phyloP scores from a whole-genome alignment of 1,140 invertebrate genomes.

The Drosophila bipectinata region DNA sequence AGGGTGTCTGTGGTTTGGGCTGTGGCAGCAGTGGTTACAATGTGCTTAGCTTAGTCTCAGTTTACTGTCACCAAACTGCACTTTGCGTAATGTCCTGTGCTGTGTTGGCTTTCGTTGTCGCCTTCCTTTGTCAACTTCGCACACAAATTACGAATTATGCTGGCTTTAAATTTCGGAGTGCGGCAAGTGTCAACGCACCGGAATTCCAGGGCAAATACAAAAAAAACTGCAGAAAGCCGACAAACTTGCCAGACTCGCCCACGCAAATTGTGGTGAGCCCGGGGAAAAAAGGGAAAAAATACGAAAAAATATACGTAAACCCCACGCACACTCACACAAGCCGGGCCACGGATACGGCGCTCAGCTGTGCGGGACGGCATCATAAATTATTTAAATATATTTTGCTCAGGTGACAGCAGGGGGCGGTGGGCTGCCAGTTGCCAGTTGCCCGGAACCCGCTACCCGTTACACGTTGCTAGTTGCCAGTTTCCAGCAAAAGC shows the following conservation, averaged over 20 bases:
- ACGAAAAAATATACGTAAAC: conserved; percentile 18
- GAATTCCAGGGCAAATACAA: conserved; percentile 10
- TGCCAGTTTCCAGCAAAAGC: conserved; percentile 23
- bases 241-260: conserved; percentile 63
- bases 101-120: conserved; percentile 16
- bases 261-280: conserved; percentile 54
- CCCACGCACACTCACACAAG: conserved; percentile 7
- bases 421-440: conserved; percentile 4
- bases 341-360: conserved; percentile 11
- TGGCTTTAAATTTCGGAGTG: conserved; percentile 35
- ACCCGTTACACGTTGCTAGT: not conserved
- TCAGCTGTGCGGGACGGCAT: conserved; percentile 67
- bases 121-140: not conserved
- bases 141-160: conserved; percentile 50
- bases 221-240: conserved; percentile 19
- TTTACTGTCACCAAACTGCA: conserved; percentile 54
- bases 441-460: conserved; percentile 1
- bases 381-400: conserved; percentile 78
- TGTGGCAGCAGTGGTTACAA: conserved; percentile 33
- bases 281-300: conserved; percentile 26
- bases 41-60: conserved; percentile 38
- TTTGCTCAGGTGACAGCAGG: conserved; percentile 51
- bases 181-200: conserved; percentile 30
- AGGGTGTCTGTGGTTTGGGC: not conserved
- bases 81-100: conserved; percentile 54